Percentiles rank a stretch among this genome's conserved stretches.
phyloP scores from a whole-genome alignment of 2,797 vertebrate genomes.

The Notoglanidium macrostoma region DNA sequence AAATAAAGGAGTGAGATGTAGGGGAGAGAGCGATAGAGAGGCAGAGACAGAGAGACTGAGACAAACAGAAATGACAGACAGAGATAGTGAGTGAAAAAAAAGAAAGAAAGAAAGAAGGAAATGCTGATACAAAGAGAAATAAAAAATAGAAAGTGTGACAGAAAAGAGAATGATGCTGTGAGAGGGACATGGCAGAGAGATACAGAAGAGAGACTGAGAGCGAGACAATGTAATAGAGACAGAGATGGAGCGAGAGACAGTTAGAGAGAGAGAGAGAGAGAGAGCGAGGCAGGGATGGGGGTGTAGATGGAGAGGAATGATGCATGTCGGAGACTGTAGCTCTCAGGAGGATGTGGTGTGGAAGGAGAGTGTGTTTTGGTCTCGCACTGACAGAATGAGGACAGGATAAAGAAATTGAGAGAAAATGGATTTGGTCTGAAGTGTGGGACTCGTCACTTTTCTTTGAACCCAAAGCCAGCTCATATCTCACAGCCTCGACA shows the following conservation, averaged over 20 bases:
- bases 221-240: neutral
- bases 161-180: neutral
- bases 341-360: slow-evolving; percentile 17
- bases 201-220: neutral
- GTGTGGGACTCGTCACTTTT: neutral
- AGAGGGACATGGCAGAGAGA: neutral
- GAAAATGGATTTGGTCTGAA: slow-evolving; percentile 25
- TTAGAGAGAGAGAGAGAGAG: neutral
- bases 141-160: neutral
- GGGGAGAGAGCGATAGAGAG: neutral
- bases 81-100: neutral
- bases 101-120: neutral
- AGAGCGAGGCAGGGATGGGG: neutral
- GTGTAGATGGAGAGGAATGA: slow-evolving; percentile 38
- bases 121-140: neutral
- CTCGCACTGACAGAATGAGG: slow-evolving; percentile 40
- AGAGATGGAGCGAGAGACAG: neutral
- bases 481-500: slow-evolving; percentile 9
- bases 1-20: neutral
- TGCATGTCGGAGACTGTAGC: neutral
- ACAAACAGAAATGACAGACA: too few species aligned
- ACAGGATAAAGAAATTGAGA: slow-evolving; percentile 30
- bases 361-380: neutral
- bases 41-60: neutral
- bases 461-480: slow-evolving; percentile 26